A percentile compares a stretch with the other conserved stretches of the same genome.
These are phyloP conservation scores for Toxostoma redivivum DNA, from an alignment of 2,113 vertebrate genomes.

Conservation along the genomic window DNA sequence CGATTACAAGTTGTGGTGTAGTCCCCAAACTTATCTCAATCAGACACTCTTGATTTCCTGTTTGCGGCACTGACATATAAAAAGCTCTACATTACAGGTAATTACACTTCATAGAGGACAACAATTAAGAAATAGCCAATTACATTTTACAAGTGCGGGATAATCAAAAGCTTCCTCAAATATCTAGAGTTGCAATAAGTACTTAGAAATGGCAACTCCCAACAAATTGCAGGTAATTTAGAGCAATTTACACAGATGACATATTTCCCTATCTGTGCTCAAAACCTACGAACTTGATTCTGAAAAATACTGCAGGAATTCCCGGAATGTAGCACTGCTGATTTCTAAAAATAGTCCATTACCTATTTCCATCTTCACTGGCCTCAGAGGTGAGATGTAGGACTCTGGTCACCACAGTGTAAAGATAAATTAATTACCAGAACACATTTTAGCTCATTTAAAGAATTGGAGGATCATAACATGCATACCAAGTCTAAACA, in stretches of 20 bases:
- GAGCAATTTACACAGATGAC: conserved; percentile 18
- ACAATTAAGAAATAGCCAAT: conserved; percentile 56
- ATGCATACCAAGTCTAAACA: neutral
- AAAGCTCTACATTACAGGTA: conserved; percentile 40
- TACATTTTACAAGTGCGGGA: conserved; percentile 41
- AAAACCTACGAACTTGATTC: neutral
- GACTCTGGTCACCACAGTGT: neutral
- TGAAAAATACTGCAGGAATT: neutral
- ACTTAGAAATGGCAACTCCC: conserved; percentile 46
- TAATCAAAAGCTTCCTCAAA: conserved; percentile 65
- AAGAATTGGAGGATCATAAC: neutral
- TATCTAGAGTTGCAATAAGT: conserved; percentile 16
- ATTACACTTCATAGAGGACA: conserved; percentile 46
- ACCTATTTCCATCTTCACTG: neutral
- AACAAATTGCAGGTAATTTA: conserved; percentile 56
- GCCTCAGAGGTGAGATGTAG: neutral
- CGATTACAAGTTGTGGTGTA: neutral
- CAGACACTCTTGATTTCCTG: conserved; percentile 55
- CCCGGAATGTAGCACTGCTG: neutral
- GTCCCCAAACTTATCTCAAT: conserved; percentile 34
- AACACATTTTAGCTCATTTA: neutral
- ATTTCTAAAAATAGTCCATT: neutral
- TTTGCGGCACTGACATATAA: conserved; percentile 40
- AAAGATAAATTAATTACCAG: neutral
- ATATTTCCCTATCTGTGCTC: conserved; percentile 2